Evolutionary conservation across 2,113 vertebrate genomes (phyloP).

Genomic region (Aix galericulata): DNA sequence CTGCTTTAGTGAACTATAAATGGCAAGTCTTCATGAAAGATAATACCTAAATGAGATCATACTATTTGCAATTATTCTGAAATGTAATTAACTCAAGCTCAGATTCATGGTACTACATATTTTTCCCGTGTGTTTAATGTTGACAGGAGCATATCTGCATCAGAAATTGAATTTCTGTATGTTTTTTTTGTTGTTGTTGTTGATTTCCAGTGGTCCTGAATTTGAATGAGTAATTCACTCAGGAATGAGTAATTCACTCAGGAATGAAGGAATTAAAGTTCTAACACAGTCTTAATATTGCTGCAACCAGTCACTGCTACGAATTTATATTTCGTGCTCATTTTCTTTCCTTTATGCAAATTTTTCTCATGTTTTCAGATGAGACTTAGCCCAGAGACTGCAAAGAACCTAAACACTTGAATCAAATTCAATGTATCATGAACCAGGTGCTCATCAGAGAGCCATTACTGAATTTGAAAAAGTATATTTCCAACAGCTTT

Average conservation of each 20-base stretch:
- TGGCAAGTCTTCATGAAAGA: background rate
- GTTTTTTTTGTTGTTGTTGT: background rate
- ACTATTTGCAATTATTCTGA: background rate
- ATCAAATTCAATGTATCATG: background rate
- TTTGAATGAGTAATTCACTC: background rate
- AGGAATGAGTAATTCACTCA: background rate
- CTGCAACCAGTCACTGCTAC: background rate
- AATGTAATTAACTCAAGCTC: background rate
- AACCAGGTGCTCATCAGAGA: background rate
- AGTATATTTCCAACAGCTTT: background rate
- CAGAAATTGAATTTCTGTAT: conserved; percentile 4
- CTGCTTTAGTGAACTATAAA: background rate
- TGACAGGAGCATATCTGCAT: background rate
- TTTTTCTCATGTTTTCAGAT: background rate
- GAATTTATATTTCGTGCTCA: background rate
- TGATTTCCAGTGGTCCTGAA: too few species aligned
- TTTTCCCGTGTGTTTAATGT: background rate
- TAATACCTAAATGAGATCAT: background rate
- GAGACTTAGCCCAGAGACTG: background rate
- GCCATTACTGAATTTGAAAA: background rate
- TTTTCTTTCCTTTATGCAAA: background rate
- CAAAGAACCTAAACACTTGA: background rate
- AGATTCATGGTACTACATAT: background rate
- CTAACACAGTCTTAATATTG: background rate
- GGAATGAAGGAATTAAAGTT: conserved; percentile 19